Evolutionary conservation across 2,888 invertebrate species (phyloP).

Genomic region (Seira musarum): DNA sequence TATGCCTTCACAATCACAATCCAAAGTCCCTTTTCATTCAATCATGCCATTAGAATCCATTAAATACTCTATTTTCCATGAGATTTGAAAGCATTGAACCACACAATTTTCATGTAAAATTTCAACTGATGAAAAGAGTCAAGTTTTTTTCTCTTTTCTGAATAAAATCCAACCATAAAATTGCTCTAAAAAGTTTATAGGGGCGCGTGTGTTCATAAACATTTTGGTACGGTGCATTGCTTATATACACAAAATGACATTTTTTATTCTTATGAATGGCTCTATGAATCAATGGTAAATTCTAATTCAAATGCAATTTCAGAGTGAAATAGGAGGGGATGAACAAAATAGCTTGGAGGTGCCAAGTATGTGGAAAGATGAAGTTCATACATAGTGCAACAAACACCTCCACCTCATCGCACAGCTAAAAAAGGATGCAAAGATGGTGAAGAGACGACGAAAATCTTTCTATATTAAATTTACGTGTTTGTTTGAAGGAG

Average conservation of each 20-base stretch:
- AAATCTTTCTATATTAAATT: slow-evolving; percentile 18
- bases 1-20: slow-evolving; percentile 8
- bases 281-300: slow-evolving; percentile 56
- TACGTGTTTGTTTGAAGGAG: slow-evolving; percentile 11
- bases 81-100: slow-evolving; percentile 46
- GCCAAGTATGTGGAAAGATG: slow-evolving; percentile 5
- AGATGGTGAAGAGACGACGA: not conserved
- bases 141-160: slow-evolving; percentile 39
- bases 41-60: slow-evolving; percentile 59
- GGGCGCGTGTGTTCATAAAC: slow-evolving; percentile 10
- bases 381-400: slow-evolving; percentile 8
- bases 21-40: slow-evolving; percentile 47
- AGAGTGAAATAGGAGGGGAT: slow-evolving; percentile 47
- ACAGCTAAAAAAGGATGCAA: not conserved
- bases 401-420: slow-evolving; percentile 5
- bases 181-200: slow-evolving; percentile 21
- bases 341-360: slow-evolving; percentile 3
- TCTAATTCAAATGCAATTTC: slow-evolving; percentile 58
- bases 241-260: slow-evolving; percentile 43
- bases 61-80: slow-evolving; percentile 54
- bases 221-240: not conserved
- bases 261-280: slow-evolving; percentile 51
- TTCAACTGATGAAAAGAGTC: slow-evolving; percentile 23
- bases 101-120: slow-evolving; percentile 60
- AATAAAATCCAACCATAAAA: slow-evolving; percentile 15